phyloP scores from a whole-genome alignment of 2,797 vertebrate species.

The Antrozous pallidus region DNA sequence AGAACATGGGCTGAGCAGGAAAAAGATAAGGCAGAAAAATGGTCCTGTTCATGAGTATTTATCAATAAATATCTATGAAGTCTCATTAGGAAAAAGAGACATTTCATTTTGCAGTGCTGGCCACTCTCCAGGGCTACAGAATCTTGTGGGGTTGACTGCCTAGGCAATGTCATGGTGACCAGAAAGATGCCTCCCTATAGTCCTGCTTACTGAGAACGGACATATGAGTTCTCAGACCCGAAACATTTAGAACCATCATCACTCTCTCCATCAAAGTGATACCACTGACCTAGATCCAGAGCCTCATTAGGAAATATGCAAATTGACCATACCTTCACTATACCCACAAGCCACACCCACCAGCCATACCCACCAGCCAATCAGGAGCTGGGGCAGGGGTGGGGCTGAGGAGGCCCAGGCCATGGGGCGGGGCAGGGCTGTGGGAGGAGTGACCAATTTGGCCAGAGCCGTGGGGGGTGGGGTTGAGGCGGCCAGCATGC shows the following conservation, averaged over 20 bases:
- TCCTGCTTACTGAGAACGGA: neutral
- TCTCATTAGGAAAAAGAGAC: conserved; percentile 43
- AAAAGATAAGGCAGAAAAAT: conserved; percentile 59
- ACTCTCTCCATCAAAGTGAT: neutral
- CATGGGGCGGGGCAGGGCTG: too few relatives aligned
- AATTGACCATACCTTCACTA: too few relatives aligned
- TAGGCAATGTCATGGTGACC: neutral
- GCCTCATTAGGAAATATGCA: too few relatives aligned
- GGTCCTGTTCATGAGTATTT: neutral
- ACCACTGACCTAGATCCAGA: too few relatives aligned
- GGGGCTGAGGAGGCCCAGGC: too few relatives aligned
- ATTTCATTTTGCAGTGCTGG: neutral
- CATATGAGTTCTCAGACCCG: neutral
- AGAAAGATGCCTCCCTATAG: neutral
- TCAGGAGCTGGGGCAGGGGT: too few relatives aligned
- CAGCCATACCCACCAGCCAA: too few relatives aligned
- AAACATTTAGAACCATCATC: neutral
- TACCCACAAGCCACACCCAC: too few relatives aligned
- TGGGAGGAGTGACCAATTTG: too few relatives aligned
- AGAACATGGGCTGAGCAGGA: neutral
- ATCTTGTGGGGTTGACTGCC: neutral
- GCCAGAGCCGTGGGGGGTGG: too few relatives aligned
- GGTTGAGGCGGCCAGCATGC: too few relatives aligned
- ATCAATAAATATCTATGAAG: conserved; percentile 19
- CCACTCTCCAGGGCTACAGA: neutral